Evolutionary conservation across 2,888 invertebrate species (phyloP), one percentile per base, ranked within the genome.

Genomic region (Plebejus melissa): DNA sequence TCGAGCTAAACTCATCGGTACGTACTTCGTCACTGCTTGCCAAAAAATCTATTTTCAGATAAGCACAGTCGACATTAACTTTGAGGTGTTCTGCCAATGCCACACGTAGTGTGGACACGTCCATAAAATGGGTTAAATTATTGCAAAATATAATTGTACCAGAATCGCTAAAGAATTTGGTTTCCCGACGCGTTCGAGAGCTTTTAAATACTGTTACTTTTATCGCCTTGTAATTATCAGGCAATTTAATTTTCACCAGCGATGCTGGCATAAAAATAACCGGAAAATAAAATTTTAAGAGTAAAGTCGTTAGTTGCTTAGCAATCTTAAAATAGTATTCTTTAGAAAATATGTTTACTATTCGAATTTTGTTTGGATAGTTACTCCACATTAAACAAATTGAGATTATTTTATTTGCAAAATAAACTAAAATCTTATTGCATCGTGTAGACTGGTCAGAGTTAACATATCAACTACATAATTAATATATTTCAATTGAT

Each of bases 1-100:
- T 76, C 78, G 77, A 74, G 78, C 80, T 78, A 79, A 79, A 80
- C 81, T 72, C 76, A 77, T 79, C 76, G 79, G 79, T 81, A 79
- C 79, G 77, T 80, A 79, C 79, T 81, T 79, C 72, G 78, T 79
- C 77, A 79, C 74, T 74, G 78, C 78, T 80, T 83, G 82, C 82
- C 83, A 83, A 81, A 82, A 81, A 80, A 76, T 79, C 79, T 82
- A 82, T 81, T 80, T 82, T 79, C 76, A 80, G 77, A 77, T 76
- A 77, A 76, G 75, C 77, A 77, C 69, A 76, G 76, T 77, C 78
- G 79, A 78, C 79, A 81, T 81, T 80, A 80, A 80, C 80, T 81
- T 80, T 81, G 79, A 78, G 77, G 76, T 78, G 78, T 79, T 79
- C 77, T 81, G 82, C 81, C 81, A 82, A 82, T 79, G 80, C 77